Percentiles rank a stretch among this genome's conserved stretches.
Conservation (phyloP, 2,797 vertebrate species). For the Acanthopagrus latus region DNA sequence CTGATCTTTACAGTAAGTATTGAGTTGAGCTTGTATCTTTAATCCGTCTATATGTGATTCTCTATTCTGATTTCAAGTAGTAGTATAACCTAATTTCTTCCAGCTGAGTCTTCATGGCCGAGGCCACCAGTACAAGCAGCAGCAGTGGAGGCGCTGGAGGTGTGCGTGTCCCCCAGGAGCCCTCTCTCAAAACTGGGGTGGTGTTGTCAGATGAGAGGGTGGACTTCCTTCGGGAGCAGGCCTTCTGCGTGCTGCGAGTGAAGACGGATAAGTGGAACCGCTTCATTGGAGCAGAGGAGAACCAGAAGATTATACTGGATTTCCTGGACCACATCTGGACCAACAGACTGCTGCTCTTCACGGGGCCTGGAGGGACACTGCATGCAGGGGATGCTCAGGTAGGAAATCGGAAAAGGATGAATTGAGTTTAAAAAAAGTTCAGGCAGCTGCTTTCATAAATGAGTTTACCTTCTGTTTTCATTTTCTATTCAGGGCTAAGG, state of each 20-base stretch:
- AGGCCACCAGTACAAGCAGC: slow-evolving; percentile 53
- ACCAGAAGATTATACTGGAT: slow-evolving; percentile 86
- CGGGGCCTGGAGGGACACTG: slow-evolving; percentile 85
- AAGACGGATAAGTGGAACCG: slow-evolving; percentile 90
- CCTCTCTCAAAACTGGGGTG: slow-evolving; percentile 77
- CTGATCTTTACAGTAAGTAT: slow-evolving; percentile 12
- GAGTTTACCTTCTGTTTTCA: neutral
- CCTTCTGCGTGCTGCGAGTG: slow-evolving; percentile 83
- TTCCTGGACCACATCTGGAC: slow-evolving; percentile 85
- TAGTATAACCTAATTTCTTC: neutral
- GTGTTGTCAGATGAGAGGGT: slow-evolving; percentile 85
- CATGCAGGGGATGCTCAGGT: slow-evolving; percentile 85
- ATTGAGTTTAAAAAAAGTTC: slow-evolving; percentile 1
- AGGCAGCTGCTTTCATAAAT: slow-evolving; percentile 1
- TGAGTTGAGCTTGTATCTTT: slow-evolving; percentile 43
- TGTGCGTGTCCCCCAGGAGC: slow-evolving; percentile 77
- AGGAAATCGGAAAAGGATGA: slow-evolving; percentile 41
- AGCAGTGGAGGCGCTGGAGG: slow-evolving; percentile 60
- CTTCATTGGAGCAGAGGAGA: slow-evolving; percentile 88
- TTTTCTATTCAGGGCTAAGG: slow-evolving; percentile 3
- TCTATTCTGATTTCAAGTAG: slow-evolving; percentile 8
- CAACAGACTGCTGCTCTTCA: slow-evolving; percentile 82
- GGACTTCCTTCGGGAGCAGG: slow-evolving; percentile 87
- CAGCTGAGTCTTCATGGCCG: slow-evolving; percentile 76
- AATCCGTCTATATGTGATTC: neutral